These are phyloP conservation scores for Podotricha telesiphe DNA, from an alignment of 2,888 invertebrate genomes.

Conservation along the genomic window DNA sequence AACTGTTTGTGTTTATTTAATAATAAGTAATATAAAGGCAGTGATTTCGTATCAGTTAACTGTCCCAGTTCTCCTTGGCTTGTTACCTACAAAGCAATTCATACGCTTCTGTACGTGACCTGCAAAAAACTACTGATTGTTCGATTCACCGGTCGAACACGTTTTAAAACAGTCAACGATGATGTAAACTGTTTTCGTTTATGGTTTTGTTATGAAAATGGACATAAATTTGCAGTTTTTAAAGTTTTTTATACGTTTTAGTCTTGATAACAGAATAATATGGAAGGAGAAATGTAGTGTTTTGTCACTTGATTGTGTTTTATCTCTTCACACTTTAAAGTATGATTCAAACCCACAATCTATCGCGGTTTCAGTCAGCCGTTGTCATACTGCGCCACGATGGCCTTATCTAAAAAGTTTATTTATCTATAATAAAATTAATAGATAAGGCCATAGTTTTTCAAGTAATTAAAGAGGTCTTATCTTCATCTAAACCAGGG, in stretches of 20 bases:
- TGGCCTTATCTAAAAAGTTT: too few relatives aligned
- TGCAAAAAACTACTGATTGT: conserved; percentile 32
- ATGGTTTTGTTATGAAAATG: conserved; percentile 9
- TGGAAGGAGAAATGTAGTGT: neutral
- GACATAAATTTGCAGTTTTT: neutral
- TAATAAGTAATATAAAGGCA: neutral
- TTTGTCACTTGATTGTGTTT: neutral
- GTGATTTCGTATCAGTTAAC: conserved; percentile 22
- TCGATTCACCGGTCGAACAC: conserved; percentile 31
- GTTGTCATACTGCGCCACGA: too few relatives aligned
- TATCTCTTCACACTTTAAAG: too few relatives aligned
- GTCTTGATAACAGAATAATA: too few relatives aligned
- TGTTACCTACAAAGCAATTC: conserved; percentile 32
- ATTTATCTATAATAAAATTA: too few relatives aligned
- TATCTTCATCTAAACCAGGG: too few relatives aligned
- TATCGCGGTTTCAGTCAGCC: too few relatives aligned
- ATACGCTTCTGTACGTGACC: conserved; percentile 39
- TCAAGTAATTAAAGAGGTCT: too few relatives aligned
- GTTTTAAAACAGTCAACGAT: conserved; percentile 29
- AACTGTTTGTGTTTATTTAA: neutral
- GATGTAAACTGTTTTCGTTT: conserved; percentile 23
- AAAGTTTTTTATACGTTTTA: neutral
- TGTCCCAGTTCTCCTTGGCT: conserved; percentile 27
- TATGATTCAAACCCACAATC: too few relatives aligned
- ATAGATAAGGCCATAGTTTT: too few relatives aligned